Evolutionary conservation across 1,140 invertebrate species (phyloP).

Genomic region (Leptopilina boulardi): DNA sequence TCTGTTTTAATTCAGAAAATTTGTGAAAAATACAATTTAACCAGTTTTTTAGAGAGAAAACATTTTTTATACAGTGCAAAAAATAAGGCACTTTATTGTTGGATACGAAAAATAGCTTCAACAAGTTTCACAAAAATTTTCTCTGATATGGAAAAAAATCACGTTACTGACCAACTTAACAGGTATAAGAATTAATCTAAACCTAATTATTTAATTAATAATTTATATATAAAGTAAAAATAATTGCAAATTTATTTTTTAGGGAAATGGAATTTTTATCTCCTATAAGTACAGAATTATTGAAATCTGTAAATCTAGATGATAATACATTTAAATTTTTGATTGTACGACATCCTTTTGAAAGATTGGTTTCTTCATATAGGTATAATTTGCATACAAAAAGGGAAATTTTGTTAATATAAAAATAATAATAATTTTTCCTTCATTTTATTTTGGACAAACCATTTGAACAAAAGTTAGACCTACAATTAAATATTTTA

Average conservation of each 20-base stretch:
- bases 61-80: constrained; percentile 69
- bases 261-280: constrained; percentile 66
- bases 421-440: constrained; percentile 17
- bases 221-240: constrained; percentile 19
- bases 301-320: constrained; percentile 52
- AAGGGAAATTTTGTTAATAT: no score
- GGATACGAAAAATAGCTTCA: constrained; percentile 73
- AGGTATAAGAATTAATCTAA: constrained; percentile 56
- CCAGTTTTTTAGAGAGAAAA: constrained; percentile 54
- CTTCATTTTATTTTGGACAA: neutral
- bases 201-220: constrained; percentile 40
- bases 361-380: constrained; percentile 76
- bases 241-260: constrained; percentile 46
- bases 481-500: no score
- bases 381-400: constrained; percentile 59
- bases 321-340: constrained; percentile 69
- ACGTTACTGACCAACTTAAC: constrained; percentile 59
- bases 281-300: constrained; percentile 39
- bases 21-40: constrained; percentile 68
- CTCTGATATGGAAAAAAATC: constrained; percentile 61
- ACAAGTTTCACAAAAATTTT: constrained; percentile 73
- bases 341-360: constrained; percentile 76
- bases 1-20: constrained; percentile 51
- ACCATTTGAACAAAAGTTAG: no score
- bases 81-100: constrained; percentile 69